A percentile compares a stretch with the other conserved stretches of the same genome.
phyloP scores from a whole-genome alignment of 2,888 invertebrate species.

The Euplagia quadripunctaria region DNA sequence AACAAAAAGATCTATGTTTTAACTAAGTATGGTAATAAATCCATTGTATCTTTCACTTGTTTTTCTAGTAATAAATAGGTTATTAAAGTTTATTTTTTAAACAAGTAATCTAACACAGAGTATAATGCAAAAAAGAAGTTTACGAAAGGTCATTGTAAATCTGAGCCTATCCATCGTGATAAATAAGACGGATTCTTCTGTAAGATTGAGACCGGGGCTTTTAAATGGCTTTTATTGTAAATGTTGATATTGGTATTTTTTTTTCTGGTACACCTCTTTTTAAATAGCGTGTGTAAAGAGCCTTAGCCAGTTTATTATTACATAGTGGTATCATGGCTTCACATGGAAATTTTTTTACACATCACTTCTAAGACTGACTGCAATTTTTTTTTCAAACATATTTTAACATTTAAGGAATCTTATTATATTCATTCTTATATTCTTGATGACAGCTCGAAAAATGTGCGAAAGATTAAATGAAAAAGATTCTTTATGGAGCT shows the following conservation, averaged over 20 bases:
- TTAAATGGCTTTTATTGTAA: slow-evolving; percentile 31
- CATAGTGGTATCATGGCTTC: too few relatives aligned
- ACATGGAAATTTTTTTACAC: too few relatives aligned
- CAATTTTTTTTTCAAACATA: too few relatives aligned
- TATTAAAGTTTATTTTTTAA: neutral
- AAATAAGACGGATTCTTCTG: slow-evolving; percentile 31
- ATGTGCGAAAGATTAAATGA: too few relatives aligned
- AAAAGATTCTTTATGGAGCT: too few relatives aligned
- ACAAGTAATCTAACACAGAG: neutral
- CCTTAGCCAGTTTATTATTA: neutral
- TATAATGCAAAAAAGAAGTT: slow-evolving; percentile 25
- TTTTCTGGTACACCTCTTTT: neutral
- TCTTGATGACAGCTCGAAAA: too few relatives aligned
- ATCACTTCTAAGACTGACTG: too few relatives aligned
- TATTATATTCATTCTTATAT: too few relatives aligned
- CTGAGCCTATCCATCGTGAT: slow-evolving; percentile 42
- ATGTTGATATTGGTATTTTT: slow-evolving; percentile 6
- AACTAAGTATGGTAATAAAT: too few relatives aligned
- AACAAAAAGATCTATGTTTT: too few relatives aligned
- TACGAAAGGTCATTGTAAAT: slow-evolving; percentile 35
- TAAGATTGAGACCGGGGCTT: slow-evolving; percentile 27
- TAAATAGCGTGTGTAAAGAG: neutral
- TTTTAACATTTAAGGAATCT: too few relatives aligned
- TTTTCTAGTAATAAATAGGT: neutral
- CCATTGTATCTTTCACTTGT: too few relatives aligned